Evolutionary conservation across 2,113 vertebrate genomes (phyloP), one percentile per base, ranked within the genome.

Genomic region (Mesocricetus auratus): DNA sequence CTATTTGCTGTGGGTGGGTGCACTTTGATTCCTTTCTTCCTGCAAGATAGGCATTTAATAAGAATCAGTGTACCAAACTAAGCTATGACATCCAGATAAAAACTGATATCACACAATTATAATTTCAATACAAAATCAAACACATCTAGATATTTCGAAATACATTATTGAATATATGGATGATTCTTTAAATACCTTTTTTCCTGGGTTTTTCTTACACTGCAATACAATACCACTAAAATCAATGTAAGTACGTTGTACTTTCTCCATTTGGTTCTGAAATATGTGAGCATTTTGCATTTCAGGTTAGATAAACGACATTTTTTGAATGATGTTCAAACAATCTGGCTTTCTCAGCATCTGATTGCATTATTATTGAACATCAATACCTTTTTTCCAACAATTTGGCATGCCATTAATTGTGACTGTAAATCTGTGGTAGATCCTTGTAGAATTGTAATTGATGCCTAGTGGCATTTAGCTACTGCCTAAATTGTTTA

Each of bases 281-380:
- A 95, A 86, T 95, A 71, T 68, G 47, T 78, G 26, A 89, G 60
- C 89, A 96, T 95, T 13, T 17, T 95, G 88, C 39, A 86, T 89
- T 93, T 94, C 92, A 94, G 73, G 71, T 96, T 96, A 98, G 93
- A 98, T 83, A 98, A 97, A 98, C 97, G 96, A 96, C 97, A 97
- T 60, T 90, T 93, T 97, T 96, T 97, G 91, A 98, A 98, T 97
- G 96, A 98, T 98, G 96, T 97, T 98, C 96, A 98, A 98, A 98
- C 96, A 98, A 97, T 95, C 92, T 96, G 93, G 96, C 73, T 95
- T 97, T 97, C 91, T 98, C 95, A 98, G 95, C 82, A 50, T 98
- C 95, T 98, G 97, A 98, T 98, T 98, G 94, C 95, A 98, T 98
- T 98, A 97, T 95, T 98, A 98, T 98, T 98, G 98, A 96, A 98